Base-by-base conservation (phyloP, 2,888 invertebrate species). In the Polietes domitor region DNA sequence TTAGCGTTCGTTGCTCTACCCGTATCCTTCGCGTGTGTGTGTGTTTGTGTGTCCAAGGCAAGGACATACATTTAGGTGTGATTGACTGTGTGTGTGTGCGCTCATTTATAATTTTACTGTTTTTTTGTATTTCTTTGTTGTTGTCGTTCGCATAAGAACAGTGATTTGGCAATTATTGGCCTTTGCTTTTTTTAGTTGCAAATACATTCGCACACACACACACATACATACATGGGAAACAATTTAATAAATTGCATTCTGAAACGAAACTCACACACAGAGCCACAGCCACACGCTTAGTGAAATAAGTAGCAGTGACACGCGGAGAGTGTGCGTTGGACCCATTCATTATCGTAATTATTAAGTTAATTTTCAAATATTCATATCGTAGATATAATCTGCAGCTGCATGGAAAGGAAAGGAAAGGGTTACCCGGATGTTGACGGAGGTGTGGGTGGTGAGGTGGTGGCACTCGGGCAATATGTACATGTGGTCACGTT, bases 131-230 rank as follows among this genome's bases (percentile, higher is more conserved):
- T 75, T 78, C 37, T 81, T 50, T 47, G 28, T 58, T 37, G 4
- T 37, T 68, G 12, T 58, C 73, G 81, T 84, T 84, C 84, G 84
- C 84, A 84, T 81, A 81, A 84, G 81, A 84, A 84, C 81, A 84
- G 84, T 83, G 79, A 80, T 79, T 82, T 73, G 85, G 77, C 83
- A 83, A 80, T 85, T 85, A 77, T 77, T 83, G 82, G 84, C 83
- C 79, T 85, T 83, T 83, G 84, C 86, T 79, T 83, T 77, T 85
- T 83, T 74, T 55, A 80, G 71, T 61, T 47, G 78, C 63, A 17
- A 70, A 72, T 37, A 37, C 28, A 55, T 41, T 75, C 78, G 73
- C 72, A 86, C 72, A n/a, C 68, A 32, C 47, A 41, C 24, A 53
- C 75, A 58, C 26, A 80, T 77, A 72, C 32, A n/a, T 6, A 68